phyloP scores from a whole-genome alignment of 2,888 invertebrate species.

The Nemurella pictetii region DNA sequence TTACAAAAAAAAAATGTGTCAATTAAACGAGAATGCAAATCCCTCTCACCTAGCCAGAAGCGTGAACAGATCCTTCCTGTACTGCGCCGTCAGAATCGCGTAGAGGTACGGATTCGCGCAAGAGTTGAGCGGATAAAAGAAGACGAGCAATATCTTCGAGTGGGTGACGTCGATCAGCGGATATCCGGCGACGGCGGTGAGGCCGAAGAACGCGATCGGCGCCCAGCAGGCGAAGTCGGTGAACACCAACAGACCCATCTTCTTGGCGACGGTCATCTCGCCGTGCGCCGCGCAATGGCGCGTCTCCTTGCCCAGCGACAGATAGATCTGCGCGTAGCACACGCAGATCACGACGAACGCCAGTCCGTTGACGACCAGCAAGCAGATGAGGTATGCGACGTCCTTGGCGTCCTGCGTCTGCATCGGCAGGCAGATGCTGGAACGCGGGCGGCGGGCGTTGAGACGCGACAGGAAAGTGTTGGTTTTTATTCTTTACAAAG shows the following conservation, averaged over 20 bases:
- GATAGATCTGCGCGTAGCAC: slow-evolving; percentile 85
- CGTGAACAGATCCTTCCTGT: slow-evolving; percentile 72
- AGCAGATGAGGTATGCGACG: slow-evolving; percentile 70
- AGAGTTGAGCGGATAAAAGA: slow-evolving; percentile 89
- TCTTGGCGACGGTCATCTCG: slow-evolving; percentile 78
- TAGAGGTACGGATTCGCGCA: slow-evolving; percentile 93
- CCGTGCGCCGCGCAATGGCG: slow-evolving; percentile 58
- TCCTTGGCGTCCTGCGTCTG: slow-evolving; percentile 72
- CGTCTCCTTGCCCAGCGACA: slow-evolving; percentile 73
- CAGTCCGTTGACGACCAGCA: slow-evolving; percentile 75
- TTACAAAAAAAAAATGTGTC: neutral
- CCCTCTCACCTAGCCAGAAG: slow-evolving; percentile 65
- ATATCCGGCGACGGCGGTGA: slow-evolving; percentile 81
- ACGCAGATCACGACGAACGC: slow-evolving; percentile 83
- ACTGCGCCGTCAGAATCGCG: slow-evolving; percentile 86
- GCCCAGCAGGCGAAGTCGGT: slow-evolving; percentile 85
- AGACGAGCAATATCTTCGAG: slow-evolving; percentile 80
- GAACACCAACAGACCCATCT: slow-evolving; percentile 87
- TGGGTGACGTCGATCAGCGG: slow-evolving; percentile 82
- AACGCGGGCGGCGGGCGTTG: too few relatives aligned
- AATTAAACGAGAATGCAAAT: neutral
- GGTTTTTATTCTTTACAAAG: too few relatives aligned
- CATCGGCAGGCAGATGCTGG: slow-evolving; percentile 86
- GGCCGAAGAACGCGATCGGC: slow-evolving; percentile 85
- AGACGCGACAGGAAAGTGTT: too few relatives aligned